These are phyloP conservation scores for Tichodroma muraria DNA, from an alignment of 2,113 vertebrate species.

Conservation along the genomic window DNA sequence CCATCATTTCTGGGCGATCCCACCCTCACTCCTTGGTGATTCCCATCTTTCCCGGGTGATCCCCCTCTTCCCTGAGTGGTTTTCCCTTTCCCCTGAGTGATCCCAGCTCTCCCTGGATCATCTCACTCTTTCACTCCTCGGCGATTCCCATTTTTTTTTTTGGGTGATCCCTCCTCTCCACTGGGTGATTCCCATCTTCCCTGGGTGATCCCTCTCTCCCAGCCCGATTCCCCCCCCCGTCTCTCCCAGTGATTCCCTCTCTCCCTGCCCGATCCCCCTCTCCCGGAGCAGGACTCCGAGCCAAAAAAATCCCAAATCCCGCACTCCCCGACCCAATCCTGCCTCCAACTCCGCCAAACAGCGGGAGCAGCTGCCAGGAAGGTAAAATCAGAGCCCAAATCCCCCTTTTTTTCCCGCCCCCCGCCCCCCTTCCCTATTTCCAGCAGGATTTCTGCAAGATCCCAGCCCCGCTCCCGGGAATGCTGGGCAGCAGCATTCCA, in stretches of 20 bases:
- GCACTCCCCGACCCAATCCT: rapidly evolving
- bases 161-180: background rate
- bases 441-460: background rate
- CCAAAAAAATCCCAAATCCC: background rate
- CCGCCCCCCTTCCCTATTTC: background rate
- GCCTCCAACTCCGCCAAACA: background rate
- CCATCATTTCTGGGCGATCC: background rate
- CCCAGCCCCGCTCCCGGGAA: background rate
- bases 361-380: background rate
- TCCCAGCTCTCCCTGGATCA: too few species aligned
- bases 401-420: rapidly evolving
- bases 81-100: background rate
- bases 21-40: background rate
- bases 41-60: too few species aligned
- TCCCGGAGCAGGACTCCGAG: rapidly evolving
- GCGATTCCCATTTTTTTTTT: background rate
- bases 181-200: background rate
- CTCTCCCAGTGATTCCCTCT: too few species aligned
- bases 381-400: background rate
- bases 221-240: too few species aligned
- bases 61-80: background rate
- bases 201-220: background rate
- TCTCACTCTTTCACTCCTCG: too few species aligned
- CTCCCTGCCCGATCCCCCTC: background rate
- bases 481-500: background rate